Base-by-base conservation (phyloP, 1,140 invertebrate species). In the Centruroides vittatus region DNA sequence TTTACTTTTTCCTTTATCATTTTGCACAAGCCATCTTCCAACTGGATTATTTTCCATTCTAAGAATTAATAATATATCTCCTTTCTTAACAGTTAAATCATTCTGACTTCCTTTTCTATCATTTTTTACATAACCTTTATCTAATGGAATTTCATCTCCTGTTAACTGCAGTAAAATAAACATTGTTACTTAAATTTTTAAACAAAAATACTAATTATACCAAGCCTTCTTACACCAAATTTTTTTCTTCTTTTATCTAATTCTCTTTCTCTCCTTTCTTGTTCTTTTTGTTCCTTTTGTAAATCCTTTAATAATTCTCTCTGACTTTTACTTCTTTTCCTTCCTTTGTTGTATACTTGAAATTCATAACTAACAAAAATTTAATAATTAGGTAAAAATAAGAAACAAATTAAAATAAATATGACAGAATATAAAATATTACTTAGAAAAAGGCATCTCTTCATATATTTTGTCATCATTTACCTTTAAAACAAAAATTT, bases 11-110 rank as follows among this genome's bases (percentile, higher is more conserved):
- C 64, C 64, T 53, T 62, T 62, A 41, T 68, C 67, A 57, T 65
- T 67, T 59, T 67, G 65, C 4, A 61, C 67, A 11, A 68, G 48
- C 65, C 66, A 68, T 48, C 59, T 63, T 0, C 67, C 67, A 4
- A 60, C 60, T 4, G 67, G 67, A 55, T 68, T 68, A 9, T 58
- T 55, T 57, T 67, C 65, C 61, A 68, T 68, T 23, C 67, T 48
- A 11, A 68, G 55, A 51, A 68, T 65, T 3, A 67, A 52, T 12
- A 68, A 57, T 1, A 57, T 61, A 52, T 68, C 67, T 4, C 62
- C 67, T 59, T 61, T 61, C 12, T 59, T 60, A 3, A 68, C 65
- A 4, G 54, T 47, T 7, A 68, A 46, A 48, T 66, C 62, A 51
- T 50, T 10, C 52, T 58, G 51, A 4, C 58, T 48, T 13, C 62